A percentile compares a stretch with the other conserved stretches of the same genome.
Evolutionary conservation across 2,113 vertebrate genomes (phyloP).

Genomic region (Nothoprocta perdicaria): DNA sequence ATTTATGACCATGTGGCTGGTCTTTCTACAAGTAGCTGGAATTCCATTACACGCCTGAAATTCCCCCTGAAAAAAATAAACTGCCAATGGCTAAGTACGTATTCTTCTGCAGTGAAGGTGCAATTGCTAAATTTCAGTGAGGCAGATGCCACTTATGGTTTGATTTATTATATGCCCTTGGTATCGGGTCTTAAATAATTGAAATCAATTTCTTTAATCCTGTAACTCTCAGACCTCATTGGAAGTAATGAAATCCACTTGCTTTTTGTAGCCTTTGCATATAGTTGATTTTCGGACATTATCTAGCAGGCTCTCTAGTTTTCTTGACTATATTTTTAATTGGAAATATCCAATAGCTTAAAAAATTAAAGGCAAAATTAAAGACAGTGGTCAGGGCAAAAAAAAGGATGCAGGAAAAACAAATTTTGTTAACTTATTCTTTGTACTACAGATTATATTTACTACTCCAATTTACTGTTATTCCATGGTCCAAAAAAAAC

Average conservation of each 20-base stretch:
- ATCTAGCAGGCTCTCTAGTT: constrained; percentile 6
- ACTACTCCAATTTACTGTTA: background rate
- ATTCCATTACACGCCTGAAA: constrained; percentile 72
- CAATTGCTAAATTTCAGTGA: background rate
- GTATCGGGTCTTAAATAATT: constrained; percentile 56
- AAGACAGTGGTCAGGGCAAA: background rate
- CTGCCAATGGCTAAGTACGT: constrained; percentile 1
- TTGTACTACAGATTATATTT: background rate
- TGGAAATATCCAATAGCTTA: constrained; percentile 30
- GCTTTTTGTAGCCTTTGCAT: constrained; percentile 9
- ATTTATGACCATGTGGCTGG: constrained; percentile 72
- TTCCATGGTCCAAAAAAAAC: background rate
- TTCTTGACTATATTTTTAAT: background rate
- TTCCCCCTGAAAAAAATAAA: constrained; percentile 56
- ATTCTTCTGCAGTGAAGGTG: constrained; percentile 25
- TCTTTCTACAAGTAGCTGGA: constrained; percentile 66
- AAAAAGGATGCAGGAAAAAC: background rate
- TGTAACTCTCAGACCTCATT: constrained; percentile 38
- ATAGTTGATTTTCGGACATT: background rate
- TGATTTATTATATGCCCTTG: constrained; percentile 54
- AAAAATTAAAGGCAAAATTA: background rate
- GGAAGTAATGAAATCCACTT: constrained; percentile 73
- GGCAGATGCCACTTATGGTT: background rate
- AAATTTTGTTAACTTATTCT: background rate
- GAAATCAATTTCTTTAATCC: constrained; percentile 68